Evolutionary conservation across 2,113 vertebrate species (phyloP).

Genomic region (Potamarius usumacintae): DNA sequence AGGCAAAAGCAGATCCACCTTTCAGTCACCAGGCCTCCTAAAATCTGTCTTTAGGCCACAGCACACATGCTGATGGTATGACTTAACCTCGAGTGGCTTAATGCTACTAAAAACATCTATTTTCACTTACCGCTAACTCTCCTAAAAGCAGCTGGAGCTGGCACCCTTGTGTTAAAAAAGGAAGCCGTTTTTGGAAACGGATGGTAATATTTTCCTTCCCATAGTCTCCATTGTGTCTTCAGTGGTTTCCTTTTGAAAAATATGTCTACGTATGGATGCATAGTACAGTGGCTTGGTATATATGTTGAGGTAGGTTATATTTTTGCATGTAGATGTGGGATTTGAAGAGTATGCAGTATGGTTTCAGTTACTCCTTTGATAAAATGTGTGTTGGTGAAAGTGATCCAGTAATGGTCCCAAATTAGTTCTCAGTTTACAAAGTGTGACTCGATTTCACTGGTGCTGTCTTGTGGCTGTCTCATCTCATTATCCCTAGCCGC

Average conservation of each 20-base stretch:
- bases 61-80: not conserved
- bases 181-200: slow-evolving; percentile 30
- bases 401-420: not conserved
- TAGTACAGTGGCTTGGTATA: not conserved
- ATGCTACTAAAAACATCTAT: slow-evolving; percentile 41
- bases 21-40: not conserved
- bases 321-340: not conserved
- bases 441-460: not conserved
- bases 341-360: not conserved
- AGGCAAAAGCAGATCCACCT: slow-evolving; percentile 14
- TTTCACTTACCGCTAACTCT: slow-evolving; percentile 45
- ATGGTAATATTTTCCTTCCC: slow-evolving; percentile 56
- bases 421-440: not conserved
- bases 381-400: not conserved
- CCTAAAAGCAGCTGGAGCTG: slow-evolving; percentile 26
- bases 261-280: slow-evolving; percentile 12
- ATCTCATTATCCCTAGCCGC: too few relatives aligned
- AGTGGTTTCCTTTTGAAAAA: slow-evolving; percentile 56
- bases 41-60: not conserved
- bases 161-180: slow-evolving; percentile 33
- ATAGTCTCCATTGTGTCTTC: slow-evolving; percentile 45
- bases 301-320: not conserved
- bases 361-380: not conserved
- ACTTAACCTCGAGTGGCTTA: slow-evolving; percentile 21
- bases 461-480: not conserved